phyloP scores from a whole-genome alignment of 2,113 vertebrate species.

The Varanus salvator region DNA sequence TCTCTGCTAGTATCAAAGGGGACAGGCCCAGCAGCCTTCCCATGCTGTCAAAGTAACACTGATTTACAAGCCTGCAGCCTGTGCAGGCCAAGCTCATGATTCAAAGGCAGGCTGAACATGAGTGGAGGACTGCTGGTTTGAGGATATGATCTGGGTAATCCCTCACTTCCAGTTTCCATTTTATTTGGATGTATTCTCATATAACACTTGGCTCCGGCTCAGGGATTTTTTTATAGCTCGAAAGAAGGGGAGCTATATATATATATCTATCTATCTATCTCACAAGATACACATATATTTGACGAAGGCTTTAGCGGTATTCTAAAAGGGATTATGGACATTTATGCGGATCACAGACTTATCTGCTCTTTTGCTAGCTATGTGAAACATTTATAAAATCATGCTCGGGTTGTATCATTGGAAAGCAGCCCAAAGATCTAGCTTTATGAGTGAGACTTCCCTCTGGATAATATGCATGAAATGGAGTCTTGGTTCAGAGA shows the following conservation, averaged over 20 bases:
- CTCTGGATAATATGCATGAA: constrained; percentile 22
- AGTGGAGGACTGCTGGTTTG: constrained; percentile 51
- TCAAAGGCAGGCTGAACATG: constrained; percentile 13
- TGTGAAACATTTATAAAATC: constrained; percentile 51
- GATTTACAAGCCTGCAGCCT: constrained; percentile 52
- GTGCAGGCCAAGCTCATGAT: constrained; percentile 25
- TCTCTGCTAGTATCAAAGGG: neutral
- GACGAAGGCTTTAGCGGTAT: constrained; percentile 56
- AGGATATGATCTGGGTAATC: constrained; percentile 58
- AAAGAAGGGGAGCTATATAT: constrained; percentile 38
- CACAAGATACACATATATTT: constrained; percentile 56
- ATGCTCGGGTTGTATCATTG: constrained; percentile 41
- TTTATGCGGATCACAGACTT: constrained; percentile 53
- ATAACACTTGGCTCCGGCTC: constrained; percentile 46
- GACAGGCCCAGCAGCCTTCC: constrained; percentile 9
- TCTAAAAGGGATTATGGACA: constrained; percentile 55
- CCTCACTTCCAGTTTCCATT: constrained; percentile 61
- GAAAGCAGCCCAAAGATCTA: constrained; percentile 44
- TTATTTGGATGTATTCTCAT: constrained; percentile 48
- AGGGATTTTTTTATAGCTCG: constrained; percentile 51
- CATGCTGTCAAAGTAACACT: constrained; percentile 53
- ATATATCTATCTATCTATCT: neutral
- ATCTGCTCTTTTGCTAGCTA: constrained; percentile 39
- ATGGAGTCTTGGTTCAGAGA: neutral
- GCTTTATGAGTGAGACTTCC: constrained; percentile 3